Conservation (phyloP, 2,888 invertebrate species). For the Digitonthophagus gazella region DNA sequence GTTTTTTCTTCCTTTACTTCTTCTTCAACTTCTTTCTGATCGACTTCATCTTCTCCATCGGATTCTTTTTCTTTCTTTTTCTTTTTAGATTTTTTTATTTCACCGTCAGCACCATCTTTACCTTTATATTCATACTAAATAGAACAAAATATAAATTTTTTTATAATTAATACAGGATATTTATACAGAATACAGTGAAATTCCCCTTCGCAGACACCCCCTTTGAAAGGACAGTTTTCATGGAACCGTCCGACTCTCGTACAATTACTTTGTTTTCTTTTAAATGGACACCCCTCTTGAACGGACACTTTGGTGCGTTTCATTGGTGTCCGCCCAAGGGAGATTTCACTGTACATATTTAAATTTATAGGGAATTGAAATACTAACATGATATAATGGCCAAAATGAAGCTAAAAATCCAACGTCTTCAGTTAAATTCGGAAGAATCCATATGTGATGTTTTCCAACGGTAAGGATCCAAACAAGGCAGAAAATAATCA, state of each 20-base stretch:
- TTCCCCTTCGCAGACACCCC: too few relatives aligned
- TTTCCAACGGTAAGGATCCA: slow-evolving; percentile 86
- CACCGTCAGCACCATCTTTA: slow-evolving; percentile 48
- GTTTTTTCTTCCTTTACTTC: slow-evolving; percentile 45
- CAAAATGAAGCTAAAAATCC: slow-evolving; percentile 98
- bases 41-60: slow-evolving; percentile 67
- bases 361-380: background rate
- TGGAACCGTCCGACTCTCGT: too few relatives aligned
- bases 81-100: slow-evolving; percentile 57
- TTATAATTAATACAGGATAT: too few relatives aligned
- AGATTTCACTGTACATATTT: too few relatives aligned
- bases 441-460: slow-evolving; percentile 96
- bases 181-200: too few relatives aligned
- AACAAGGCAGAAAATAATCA: slow-evolving; percentile 87
- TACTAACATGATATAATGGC: slow-evolving; percentile 84
- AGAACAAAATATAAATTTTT: background rate
- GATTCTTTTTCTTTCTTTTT: slow-evolving; percentile 82
- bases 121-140: slow-evolving; percentile 81
- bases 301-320: too few relatives aligned
- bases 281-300: too few relatives aligned
- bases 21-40: slow-evolving; percentile 46
- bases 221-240: background rate
- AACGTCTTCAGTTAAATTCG: slow-evolving; percentile 98
- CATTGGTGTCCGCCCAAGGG: too few relatives aligned
- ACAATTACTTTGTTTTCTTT: too few relatives aligned